Base-by-base conservation (phyloP, 2,113 vertebrate species). In the Egretta garzetta region DNA sequence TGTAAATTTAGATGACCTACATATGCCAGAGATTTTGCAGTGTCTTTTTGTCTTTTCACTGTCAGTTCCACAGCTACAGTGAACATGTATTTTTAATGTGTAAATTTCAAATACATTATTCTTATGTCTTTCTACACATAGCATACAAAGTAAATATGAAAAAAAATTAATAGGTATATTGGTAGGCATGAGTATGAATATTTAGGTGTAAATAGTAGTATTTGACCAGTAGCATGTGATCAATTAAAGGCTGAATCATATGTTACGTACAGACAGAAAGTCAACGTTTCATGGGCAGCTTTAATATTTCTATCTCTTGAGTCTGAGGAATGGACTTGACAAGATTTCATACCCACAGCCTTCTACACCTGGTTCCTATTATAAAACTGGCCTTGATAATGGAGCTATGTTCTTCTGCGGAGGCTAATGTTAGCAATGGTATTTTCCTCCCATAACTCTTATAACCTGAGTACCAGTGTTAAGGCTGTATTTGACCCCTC, bases 1-100 rank as follows among this genome's bases (percentile, higher is more conserved):
- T 91, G 91, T 81, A 96, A 95, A 96, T 81, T 89, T 95, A 93
- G 88, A 92, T 96, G 92, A 92, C 95, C 94, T 96, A 97, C 62
- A 97, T 93, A 95, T 89, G 91, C 80, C 96, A 93, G 71, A 77
- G 76, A 96, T 79, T 92, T 95, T 95, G 30, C 76, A 77, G 80
- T 47, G 95, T 80, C 95, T 96, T 95, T 93, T 90, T 93, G 91
- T 92, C 75, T 95, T 90, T 70, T 84, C n/a, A 32, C 66, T 95
- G 76, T 94, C 97, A 95, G 71, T 45, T 91, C 45, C 30, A 64
- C 58, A 66, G 79, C 80, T 96, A 62, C 90, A 83, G 63, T 7
- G 63, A 89, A 33, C 60, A 90, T 96, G 92, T 72, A 95, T 95
- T 95, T 96, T 97, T 95, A 96, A 92, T 92, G 91, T 64, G 64